Evolutionary conservation across 2,113 vertebrate genomes (phyloP).

Genomic region (Bungarus multicinctus): DNA sequence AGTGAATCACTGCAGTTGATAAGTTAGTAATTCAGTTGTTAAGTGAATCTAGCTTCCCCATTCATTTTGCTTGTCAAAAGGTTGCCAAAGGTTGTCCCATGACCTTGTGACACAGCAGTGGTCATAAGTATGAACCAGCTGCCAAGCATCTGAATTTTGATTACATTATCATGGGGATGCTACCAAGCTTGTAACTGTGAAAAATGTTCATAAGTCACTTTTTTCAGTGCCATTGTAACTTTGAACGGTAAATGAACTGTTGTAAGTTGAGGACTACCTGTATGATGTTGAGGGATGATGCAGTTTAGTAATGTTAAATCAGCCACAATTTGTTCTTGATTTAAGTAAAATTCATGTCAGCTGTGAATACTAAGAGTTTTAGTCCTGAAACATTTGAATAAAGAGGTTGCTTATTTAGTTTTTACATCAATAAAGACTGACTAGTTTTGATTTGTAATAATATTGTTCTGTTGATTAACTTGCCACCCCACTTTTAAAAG

Average conservation of each 20-base stretch:
- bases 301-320: background rate
- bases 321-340: background rate
- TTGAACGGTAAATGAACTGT: background rate
- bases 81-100: background rate
- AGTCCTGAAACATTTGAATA: background rate
- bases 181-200: background rate
- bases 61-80: background rate
- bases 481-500: background rate
- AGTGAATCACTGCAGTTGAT: background rate
- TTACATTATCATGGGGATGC: background rate
- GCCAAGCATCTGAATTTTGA: background rate
- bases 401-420: background rate
- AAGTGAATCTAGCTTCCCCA: background rate
- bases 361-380: background rate
- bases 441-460: background rate
- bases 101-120: background rate
- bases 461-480: background rate
- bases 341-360: background rate
- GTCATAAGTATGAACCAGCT: background rate
- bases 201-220: background rate
- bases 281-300: background rate
- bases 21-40: background rate
- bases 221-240: background rate
- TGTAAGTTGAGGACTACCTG: background rate
- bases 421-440: background rate